Evolutionary conservation across 2,113 vertebrate genomes (phyloP).

Genomic region (Orthonyx spaldingii): DNA sequence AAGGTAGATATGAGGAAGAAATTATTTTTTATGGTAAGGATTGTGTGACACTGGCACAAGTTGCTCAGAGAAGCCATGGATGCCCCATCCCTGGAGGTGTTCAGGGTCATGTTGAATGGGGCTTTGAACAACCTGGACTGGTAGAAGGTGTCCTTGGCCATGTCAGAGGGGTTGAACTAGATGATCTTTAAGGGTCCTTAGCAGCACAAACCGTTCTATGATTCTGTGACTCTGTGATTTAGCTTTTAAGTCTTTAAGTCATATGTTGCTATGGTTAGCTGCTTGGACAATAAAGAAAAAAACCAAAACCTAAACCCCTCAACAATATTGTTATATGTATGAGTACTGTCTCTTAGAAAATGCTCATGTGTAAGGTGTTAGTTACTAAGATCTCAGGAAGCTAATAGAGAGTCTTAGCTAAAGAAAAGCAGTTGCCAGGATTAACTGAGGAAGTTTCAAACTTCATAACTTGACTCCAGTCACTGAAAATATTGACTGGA

Average conservation of each 20-base stretch:
- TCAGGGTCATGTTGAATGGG: rapidly evolving
- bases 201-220: background rate
- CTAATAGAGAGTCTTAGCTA: background rate
- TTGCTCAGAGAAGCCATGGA: background rate
- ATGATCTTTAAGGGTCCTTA: background rate
- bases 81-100: background rate
- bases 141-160: background rate
- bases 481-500: background rate
- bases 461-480: background rate
- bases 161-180: rapidly evolving
- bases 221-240: background rate
- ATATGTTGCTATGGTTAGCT: background rate
- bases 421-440: background rate
- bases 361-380: background rate
- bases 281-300: background rate
- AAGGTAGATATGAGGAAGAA: background rate
- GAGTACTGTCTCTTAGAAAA: background rate
- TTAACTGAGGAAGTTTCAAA: background rate
- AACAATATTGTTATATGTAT: background rate
- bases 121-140: background rate
- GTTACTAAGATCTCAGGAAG: background rate
- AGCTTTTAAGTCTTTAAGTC: background rate
- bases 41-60: background rate
- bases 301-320: background rate
- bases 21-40: background rate